phyloP scores from a whole-genome alignment of 2,113 vertebrate genomes.

The Eleginops maclovinus region DNA sequence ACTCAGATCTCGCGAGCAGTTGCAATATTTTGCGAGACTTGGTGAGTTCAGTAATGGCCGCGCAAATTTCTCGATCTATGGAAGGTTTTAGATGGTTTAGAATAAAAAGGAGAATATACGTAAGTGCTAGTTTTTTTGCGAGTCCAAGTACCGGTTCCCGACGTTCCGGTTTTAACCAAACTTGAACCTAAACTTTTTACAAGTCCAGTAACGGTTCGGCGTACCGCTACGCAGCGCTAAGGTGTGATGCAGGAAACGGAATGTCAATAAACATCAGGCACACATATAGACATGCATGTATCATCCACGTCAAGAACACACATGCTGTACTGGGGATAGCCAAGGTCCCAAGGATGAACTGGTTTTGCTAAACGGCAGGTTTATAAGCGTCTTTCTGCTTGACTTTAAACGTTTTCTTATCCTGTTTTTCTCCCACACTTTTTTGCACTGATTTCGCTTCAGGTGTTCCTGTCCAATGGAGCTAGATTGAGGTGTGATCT shows the following conservation, averaged over 20 bases:
- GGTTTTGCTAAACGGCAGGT: slow-evolving; percentile 20
- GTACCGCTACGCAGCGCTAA: no score
- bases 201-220: no score
- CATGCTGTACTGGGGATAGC: not conserved
- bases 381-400: slow-evolving; percentile 33
- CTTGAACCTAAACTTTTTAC: no score
- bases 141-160: no score
- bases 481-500: slow-evolving; percentile 36
- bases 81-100: no score
- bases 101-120: no score
- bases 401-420: slow-evolving; percentile 43
- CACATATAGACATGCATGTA: slow-evolving; percentile 20
- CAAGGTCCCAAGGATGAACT: slow-evolving; percentile 8
- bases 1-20: no score
- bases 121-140: no score
- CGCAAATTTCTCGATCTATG: no score
- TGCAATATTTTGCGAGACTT: no score
- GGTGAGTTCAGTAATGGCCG: no score
- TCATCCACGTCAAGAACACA: not conserved
- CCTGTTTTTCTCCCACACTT: slow-evolving; percentile 16
- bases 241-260: slow-evolving; percentile 34
- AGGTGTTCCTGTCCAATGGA: slow-evolving; percentile 10
- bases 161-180: no score
- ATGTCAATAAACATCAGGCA: slow-evolving; percentile 28
- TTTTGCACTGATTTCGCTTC: not conserved